Evolutionary conservation across 2,113 vertebrate species (phyloP).

Genomic region (Atractosteus spatula): DNA sequence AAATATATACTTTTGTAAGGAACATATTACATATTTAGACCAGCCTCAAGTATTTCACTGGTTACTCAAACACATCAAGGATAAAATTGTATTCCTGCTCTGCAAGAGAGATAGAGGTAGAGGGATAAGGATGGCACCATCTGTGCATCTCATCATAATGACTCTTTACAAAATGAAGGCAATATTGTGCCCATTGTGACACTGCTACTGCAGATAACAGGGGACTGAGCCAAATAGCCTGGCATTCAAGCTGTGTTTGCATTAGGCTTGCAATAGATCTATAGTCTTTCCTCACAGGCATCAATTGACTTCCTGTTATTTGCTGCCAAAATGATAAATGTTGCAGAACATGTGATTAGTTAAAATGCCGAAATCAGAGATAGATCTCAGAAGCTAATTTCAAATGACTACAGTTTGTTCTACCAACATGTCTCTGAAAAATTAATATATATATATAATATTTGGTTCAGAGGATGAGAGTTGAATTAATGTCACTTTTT

Average conservation of each 20-base stretch:
- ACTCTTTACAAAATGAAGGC: neutral
- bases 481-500: too few relatives aligned
- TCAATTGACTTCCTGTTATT: neutral
- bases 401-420: too few relatives aligned
- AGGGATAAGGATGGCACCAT: conserved; percentile 18
- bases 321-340: neutral
- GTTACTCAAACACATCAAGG: too few relatives aligned
- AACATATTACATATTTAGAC: too few relatives aligned
- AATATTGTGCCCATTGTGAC: conserved; percentile 7
- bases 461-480: too few relatives aligned
- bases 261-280: conserved; percentile 10
- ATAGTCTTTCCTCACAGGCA: neutral
- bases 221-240: conserved; percentile 7
- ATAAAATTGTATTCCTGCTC: too few relatives aligned
- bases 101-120: conserved; percentile 19
- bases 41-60: too few relatives aligned
- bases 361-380: neutral
- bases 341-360: neutral
- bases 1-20: too few relatives aligned
- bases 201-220: neutral
- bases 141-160: conserved; percentile 6
- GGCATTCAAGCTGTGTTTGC: conserved; percentile 8
- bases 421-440: too few relatives aligned
- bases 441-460: too few relatives aligned
- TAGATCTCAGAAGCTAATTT: neutral